Base-by-base conservation (phyloP, 2,888 invertebrate species). In the Campoplex nolae region DNA sequence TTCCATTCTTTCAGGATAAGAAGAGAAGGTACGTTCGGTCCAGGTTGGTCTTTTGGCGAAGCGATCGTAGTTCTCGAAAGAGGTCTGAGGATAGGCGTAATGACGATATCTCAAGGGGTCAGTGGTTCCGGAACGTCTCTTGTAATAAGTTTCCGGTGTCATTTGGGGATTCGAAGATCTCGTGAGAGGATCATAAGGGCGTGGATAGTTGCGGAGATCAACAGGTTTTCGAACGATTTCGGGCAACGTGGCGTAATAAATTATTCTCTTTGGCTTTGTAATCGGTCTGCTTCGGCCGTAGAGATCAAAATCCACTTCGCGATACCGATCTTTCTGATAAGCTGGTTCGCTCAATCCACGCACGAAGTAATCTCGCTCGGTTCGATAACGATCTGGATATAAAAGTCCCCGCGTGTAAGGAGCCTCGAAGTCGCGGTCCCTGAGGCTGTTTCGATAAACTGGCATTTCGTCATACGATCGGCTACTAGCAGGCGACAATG, bases 191-290 rank as follows among this genome's bases (percentile, higher is more conserved):
- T 92, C 92, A 71, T 93, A 93, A 0, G 92, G 90, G 18, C 92
- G 88, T 0, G 90, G 92, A 71, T 93, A 92, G 42, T 90, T 93
- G 11, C 94, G 90, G 1, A 93, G 85, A 28, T 94, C 94, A 2
- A 93, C 92, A 0, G 95, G 94, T 83, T 94, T 93, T 3, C 95
- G 88, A 2, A 94, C 92, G n/a, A 95, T 88, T 79, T 95, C 95
- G 16, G 95, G 95, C 11, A 95, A 87, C 0, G 94, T 94, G 1
- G 95, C 95, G 78, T 95, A 95, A 79, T 95, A 95, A 35, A 95
- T 94, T 67, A 95, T 94, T 81, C 95, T 89, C 81, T 93, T 93
- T 0, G 93, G 93, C 81, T 93, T 94, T 0, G 91, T 90, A 2
- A 91, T 87, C 0, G 92, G 89, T 77, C 92, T 90, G 58, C 88